Conservation (phyloP, 2,113 vertebrate species). For the Equus przewalskii region DNA sequence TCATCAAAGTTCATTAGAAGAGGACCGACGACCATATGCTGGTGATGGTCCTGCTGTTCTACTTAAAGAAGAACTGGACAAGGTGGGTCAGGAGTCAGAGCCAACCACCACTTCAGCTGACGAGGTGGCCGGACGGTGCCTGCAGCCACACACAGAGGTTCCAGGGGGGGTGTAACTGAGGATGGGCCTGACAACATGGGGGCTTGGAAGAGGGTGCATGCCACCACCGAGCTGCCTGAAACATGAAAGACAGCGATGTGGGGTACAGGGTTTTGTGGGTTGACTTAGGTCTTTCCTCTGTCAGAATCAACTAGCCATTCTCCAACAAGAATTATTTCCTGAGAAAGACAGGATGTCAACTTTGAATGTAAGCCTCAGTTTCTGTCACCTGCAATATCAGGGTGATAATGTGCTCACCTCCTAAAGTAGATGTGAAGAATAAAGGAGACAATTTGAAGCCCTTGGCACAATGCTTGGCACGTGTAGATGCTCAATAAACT, state of each 20-base stretch:
- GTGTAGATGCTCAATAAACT: not conserved
- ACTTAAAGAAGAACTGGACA: not conserved
- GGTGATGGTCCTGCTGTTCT: not conserved
- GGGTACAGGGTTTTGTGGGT: not conserved
- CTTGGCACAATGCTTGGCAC: not conserved
- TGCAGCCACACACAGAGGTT: not conserved
- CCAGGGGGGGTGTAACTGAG: not conserved
- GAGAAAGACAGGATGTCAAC: not conserved
- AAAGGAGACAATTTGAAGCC: not conserved
- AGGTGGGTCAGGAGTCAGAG: not conserved
- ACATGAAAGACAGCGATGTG: not conserved
- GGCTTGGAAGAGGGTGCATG: not conserved
- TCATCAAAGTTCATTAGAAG: conserved; percentile 71
- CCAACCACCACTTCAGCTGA: not conserved
- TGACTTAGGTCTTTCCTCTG: not conserved
- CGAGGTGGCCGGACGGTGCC: not conserved
- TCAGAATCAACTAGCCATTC: not conserved
- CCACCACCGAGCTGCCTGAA: not conserved
- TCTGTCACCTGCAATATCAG: not conserved
- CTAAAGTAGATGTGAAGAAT: not conserved
- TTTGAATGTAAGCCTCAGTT: conserved; percentile 16
- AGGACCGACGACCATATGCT: not conserved
- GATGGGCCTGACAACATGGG: not conserved
- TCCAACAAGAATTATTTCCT: not conserved
- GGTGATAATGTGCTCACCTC: not conserved